Evolutionary conservation across 2,113 vertebrate species (phyloP), one percentile per base, ranked within the genome.

Genomic region (Laterallus jamaicensis): DNA sequence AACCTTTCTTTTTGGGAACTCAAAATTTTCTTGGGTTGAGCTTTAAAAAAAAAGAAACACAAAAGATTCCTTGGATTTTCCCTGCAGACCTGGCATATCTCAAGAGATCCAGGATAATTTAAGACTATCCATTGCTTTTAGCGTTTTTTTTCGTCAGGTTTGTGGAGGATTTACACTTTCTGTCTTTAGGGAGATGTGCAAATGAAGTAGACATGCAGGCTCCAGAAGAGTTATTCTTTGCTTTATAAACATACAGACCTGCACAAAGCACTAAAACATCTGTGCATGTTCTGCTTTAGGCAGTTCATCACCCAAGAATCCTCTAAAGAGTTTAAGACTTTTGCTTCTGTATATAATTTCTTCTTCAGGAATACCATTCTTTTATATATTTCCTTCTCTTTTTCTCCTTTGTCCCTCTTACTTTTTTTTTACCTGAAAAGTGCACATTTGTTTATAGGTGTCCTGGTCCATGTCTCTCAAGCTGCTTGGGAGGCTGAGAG

Each of bases 161-260:
- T 82, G 24, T 82, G 32, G 44, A 82, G 18, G 6, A 94, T 93
- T 93, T 93, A 88, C 67, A 37, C 55, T 66, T 93, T 62, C 49
- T 82, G 20, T 90, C 76, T 83, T 77, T 15, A 62, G 55, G 59
- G 59, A 80, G 32, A 47, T 58, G 50, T 77, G 47, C 68, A 90
- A 86, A 69, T 83, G 71, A 83, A 92, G 59, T 49, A 90, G 92
- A 82, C 67, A 26, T 40, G 21, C n/a, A 77, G 75, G 55, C 79
- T 96, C 71, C 78, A 83, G 67, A 92, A 31, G n/a, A 82, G 55
- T 74, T 78, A 82, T 71, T 85, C 67, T 91, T 82, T 92, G 55
- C 74, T 91, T 91, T 88, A 69, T 79, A 90, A 86, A 82, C 56
- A 86, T n/a, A 66, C 42, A 88, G 31, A 62, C 37, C 63, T 90